Percentiles rank a stretch among this genome's conserved stretches.
Evolutionary conservation across 1,140 invertebrate species (phyloP).

Genomic region (Dufourea novaeangliae): DNA sequence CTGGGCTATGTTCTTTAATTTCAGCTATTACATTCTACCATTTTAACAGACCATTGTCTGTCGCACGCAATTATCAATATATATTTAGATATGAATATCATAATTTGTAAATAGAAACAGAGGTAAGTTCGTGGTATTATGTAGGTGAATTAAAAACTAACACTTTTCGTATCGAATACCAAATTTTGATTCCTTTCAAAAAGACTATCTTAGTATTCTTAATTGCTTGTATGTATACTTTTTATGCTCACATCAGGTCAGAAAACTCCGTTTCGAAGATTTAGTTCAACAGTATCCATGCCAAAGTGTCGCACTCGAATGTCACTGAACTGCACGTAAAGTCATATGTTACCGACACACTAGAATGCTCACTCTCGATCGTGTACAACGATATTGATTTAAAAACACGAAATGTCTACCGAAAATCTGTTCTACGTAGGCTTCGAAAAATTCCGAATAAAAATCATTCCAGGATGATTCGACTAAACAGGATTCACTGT

Average conservation of each 20-base stretch:
- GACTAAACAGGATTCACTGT: slow-evolving; percentile 49
- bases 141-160: no score
- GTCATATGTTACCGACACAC: not conserved
- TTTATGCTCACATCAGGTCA: not conserved
- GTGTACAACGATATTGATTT: not conserved
- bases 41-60: slow-evolving; percentile 11
- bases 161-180: no score
- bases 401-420: not conserved
- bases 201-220: no score
- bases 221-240: not conserved
- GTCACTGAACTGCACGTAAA: not conserved
- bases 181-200: no score
- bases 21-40: slow-evolving; percentile 16
- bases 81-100: not conserved
- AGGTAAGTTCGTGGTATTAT: no score
- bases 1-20: slow-evolving; percentile 22
- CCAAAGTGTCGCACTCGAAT: not conserved
- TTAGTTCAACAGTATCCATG: not conserved
- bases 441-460: slow-evolving; percentile 19
- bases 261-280: not conserved
- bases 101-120: no score
- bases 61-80: not conserved
- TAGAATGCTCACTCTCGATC: no score
- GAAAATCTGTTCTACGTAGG: not conserved
- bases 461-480: slow-evolving; percentile 38